Evolutionary conservation across 2,113 vertebrate species (phyloP).

Genomic region (Coregonus clupeaformis): DNA sequence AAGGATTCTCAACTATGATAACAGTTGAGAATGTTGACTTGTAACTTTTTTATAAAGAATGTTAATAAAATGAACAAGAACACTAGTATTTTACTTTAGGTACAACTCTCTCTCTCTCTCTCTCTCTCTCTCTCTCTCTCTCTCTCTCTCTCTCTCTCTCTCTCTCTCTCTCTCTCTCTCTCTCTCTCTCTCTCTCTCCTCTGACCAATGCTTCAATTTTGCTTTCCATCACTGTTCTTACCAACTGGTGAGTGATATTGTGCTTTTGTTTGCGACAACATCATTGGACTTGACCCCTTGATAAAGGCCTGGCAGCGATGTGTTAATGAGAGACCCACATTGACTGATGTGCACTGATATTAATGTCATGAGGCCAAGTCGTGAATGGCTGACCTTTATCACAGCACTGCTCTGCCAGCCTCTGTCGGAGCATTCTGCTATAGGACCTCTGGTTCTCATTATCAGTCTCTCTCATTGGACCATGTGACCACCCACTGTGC

Average conservation of each 20-base stretch:
- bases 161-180: background rate
- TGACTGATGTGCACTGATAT: constrained; percentile 57
- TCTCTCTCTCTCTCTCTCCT: background rate
- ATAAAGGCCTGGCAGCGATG: constrained; percentile 57
- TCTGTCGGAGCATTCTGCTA: constrained; percentile 10
- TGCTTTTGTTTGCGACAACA: constrained; percentile 55
- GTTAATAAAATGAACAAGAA: background rate
- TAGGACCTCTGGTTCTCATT: constrained; percentile 2
- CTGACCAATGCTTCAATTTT: constrained; percentile 49
- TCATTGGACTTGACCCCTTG: constrained; percentile 58
- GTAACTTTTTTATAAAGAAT: background rate
- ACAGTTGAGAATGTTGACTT: background rate
- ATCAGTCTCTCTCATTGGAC: constrained; percentile 45
- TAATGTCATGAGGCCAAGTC: constrained; percentile 38
- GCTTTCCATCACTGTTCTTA: constrained; percentile 64
- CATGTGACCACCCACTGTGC: constrained; percentile 68
- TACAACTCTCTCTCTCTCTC: background rate
- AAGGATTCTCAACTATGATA: background rate
- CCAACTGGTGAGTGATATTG: constrained; percentile 55
- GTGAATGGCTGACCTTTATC: constrained; percentile 57
- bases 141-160: too few species aligned
- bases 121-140: too few species aligned
- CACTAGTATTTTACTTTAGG: background rate
- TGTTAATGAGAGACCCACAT: constrained; percentile 57
- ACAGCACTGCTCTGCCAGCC: constrained; percentile 14